A percentile compares a stretch with the other conserved stretches of the same genome.
Conservation (phyloP, 2,797 vertebrate genomes). For the Myripristis murdjan region DNA sequence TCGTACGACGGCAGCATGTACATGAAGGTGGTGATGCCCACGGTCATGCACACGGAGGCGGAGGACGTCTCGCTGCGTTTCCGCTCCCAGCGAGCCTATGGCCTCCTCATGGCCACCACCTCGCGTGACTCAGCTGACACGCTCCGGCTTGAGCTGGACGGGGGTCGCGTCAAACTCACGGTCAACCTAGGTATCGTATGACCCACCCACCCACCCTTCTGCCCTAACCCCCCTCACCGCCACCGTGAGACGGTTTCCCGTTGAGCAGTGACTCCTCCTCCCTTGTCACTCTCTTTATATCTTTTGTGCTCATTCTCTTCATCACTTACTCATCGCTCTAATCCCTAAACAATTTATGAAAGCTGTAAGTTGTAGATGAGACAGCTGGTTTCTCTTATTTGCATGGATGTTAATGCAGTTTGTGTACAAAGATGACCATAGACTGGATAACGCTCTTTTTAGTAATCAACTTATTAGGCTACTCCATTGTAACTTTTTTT, state of each 20-base stretch:
- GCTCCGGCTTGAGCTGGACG: slow-evolving; percentile 94
- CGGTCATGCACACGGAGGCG: slow-evolving; percentile 95
- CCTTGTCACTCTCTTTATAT: slow-evolving; percentile 59
- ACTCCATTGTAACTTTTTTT: slow-evolving; percentile 80
- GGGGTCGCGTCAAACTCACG: slow-evolving; percentile 95
- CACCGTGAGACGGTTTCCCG: slow-evolving; percentile 14
- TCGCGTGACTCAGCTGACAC: slow-evolving; percentile 96
- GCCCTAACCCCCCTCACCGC: slow-evolving; percentile 38
- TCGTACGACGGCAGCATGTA: slow-evolving; percentile 98
- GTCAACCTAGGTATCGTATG: slow-evolving; percentile 98
- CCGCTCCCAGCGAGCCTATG: slow-evolving; percentile 94
- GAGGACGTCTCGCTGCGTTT: slow-evolving; percentile 98
- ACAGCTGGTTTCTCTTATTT: slow-evolving; percentile 47
- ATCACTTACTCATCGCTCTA: slow-evolving; percentile 48
- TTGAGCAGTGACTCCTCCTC: slow-evolving; percentile 49
- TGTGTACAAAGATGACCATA: slow-evolving; percentile 45
- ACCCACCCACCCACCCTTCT: slow-evolving; percentile 46
- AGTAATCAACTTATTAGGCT: slow-evolving; percentile 6
- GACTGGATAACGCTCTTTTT: slow-evolving; percentile 16
- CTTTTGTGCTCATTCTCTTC: slow-evolving; percentile 41
- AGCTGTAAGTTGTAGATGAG: slow-evolving; percentile 1
- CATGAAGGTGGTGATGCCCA: slow-evolving; percentile 96
- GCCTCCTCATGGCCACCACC: slow-evolving; percentile 90
- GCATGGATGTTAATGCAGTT: slow-evolving; percentile 74
- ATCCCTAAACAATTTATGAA: slow-evolving; percentile 24